phyloP scores from a whole-genome alignment of 2,797 vertebrate genomes.

The Girardinus metallicus region DNA sequence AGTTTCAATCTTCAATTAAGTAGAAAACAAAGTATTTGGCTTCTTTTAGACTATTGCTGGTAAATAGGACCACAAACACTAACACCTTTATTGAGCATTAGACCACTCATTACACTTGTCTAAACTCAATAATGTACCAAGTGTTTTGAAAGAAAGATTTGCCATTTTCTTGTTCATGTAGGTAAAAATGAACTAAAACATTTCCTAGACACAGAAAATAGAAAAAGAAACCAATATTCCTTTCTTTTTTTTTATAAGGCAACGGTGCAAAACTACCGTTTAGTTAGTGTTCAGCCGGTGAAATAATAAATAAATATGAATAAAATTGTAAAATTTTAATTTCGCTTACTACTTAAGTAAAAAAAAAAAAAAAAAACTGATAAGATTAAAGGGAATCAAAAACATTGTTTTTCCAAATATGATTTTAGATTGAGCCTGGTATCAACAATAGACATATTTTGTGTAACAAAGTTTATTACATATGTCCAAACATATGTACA shows the following conservation, averaged over 20 bases:
- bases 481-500: conserved; percentile 99
- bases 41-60: neutral
- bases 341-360: neutral
- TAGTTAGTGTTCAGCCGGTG: neutral
- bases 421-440: neutral
- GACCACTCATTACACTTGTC: neutral
- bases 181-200: neutral
- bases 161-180: neutral
- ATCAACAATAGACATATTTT: conserved; percentile 61
- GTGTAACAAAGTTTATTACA: conserved; percentile 99
- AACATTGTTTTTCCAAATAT: neutral
- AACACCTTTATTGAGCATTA: neutral
- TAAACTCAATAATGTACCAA: neutral
- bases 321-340: neutral
- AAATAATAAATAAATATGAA: neutral
- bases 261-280: neutral
- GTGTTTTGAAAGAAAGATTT: neutral
- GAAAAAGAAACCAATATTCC: neutral
- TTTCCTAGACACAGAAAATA: neutral
- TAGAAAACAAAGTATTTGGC: neutral
- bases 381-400: neutral
- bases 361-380: neutral
- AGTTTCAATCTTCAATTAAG: neutral
- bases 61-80: neutral
- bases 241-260: neutral